Evolutionary conservation across 2,113 vertebrate species (phyloP), one percentile per base, ranked within the genome.

Genomic region (Epinephelus lanceolatus): DNA sequence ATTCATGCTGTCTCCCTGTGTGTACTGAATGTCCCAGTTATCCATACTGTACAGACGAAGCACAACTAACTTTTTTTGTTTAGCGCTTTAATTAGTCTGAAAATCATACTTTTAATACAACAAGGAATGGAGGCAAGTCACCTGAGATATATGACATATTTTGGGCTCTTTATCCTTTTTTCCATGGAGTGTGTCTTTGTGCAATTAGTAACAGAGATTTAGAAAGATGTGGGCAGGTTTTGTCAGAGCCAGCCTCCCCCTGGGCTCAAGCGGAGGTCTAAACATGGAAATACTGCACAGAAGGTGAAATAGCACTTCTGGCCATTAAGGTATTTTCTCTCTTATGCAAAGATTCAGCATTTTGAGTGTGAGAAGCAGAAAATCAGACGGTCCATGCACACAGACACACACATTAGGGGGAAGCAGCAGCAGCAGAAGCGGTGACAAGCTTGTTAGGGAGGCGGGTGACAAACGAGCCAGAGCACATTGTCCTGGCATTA

Each of bases 381-480:
- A 69, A 3, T 76, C 12, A 0, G 59, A 69, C 6, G 1, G n/a
- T 19, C 17, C 15, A 33, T 62, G 55, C 51, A 68, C 25, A 79
- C 42, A 27, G 33, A 80, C 76, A 67, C 53, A 72, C 82, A 71
- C 61, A 85, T 66, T 82, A 79, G 17, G 55, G 30, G 55, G 21
- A n/a, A 56, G 55, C 78, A 73, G 74, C 17, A 71, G 71, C 81
- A 78, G 83, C 63, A 55, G 53, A 78, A 15, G 74, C 49, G 30
- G 71, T 88, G 90, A 88, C 91, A 89, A 86, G 92, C 92, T 93
- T 93, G 92, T 93, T 94, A 92, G 80, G 79, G 73, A 90, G 75
- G 86, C 76, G 13, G 56, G 86, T 92, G 92, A 93, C 85, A 94
- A 93, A 92, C 45, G 79, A 93, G 87, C 76, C 55, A 52, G 42